Evolutionary conservation across 1,140 invertebrate genomes (phyloP).

Genomic region (Sinonovacula constricta): DNA sequence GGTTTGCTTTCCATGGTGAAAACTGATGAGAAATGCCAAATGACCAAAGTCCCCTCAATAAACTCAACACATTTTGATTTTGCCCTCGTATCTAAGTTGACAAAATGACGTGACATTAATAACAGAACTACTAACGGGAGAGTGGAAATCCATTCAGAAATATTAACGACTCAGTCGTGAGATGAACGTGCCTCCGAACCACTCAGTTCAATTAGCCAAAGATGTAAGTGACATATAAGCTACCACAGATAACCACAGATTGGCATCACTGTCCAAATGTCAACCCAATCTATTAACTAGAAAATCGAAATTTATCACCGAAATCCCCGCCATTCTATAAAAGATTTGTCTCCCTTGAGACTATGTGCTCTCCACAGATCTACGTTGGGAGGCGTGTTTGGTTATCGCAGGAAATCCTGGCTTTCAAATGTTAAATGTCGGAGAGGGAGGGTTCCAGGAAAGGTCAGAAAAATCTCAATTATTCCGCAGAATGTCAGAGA

Average conservation of each 20-base stretch:
- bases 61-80: too few species aligned
- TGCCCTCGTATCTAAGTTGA: too few species aligned
- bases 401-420: constrained; percentile 7
- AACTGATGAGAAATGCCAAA: too few species aligned
- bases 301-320: not conserved
- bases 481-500: constrained; percentile 25
- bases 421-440: constrained; percentile 38
- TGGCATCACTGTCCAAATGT: not conserved
- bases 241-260: not conserved
- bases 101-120: too few species aligned
- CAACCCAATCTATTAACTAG: not conserved
- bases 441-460: constrained; percentile 18
- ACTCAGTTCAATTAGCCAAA: too few species aligned
- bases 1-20: too few species aligned
- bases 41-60: too few species aligned
- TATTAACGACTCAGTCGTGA: too few species aligned
- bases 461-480: constrained; percentile 37
- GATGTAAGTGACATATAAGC: constrained; percentile 43
- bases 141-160: too few species aligned
- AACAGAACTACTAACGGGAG: too few species aligned
- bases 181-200: too few species aligned
- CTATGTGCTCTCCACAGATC: constrained; percentile 9
- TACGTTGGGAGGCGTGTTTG: constrained; percentile 8
- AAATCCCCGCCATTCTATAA: not conserved
- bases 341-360: constrained; percentile 24